These are phyloP conservation scores for Acholoe squamosa DNA, from an alignment of 2,888 invertebrate species.

Conservation along the genomic window DNA sequence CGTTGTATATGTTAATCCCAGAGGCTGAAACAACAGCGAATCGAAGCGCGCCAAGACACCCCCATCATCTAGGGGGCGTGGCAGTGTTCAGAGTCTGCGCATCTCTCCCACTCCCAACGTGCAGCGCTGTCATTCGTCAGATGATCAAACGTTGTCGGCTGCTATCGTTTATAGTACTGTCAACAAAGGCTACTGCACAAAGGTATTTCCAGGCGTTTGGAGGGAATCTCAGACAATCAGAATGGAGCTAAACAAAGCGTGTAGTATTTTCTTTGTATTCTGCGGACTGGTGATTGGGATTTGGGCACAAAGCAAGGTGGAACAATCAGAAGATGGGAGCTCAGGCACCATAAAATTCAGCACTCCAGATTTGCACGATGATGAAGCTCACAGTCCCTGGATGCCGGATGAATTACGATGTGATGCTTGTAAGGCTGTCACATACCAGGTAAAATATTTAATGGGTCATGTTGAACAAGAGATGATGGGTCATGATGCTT, in stretches of 20 bases:
- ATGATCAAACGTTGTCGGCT: background rate
- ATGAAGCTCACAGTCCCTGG: slow-evolving; percentile 79
- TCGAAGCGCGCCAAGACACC: slow-evolving; percentile 7
- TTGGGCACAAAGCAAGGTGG: slow-evolving; percentile 39
- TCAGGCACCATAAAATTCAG: slow-evolving; percentile 74
- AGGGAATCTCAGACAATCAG: background rate
- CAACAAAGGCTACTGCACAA: background rate
- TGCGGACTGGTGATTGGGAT: background rate
- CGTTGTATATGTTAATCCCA: slow-evolving; percentile 12
- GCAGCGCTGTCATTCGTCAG: background rate
- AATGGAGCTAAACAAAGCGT: background rate
- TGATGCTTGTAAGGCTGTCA: slow-evolving; percentile 81
- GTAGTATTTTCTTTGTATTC: background rate
- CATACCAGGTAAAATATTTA: slow-evolving; percentile 77
- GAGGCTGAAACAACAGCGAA: background rate
- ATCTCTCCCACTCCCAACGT: slow-evolving; percentile 29
- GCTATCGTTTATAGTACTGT: background rate
- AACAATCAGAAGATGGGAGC: slow-evolving; percentile 67
- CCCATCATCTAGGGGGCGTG: background rate
- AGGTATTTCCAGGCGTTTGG: background rate
- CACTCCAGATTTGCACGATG: slow-evolving; percentile 79
- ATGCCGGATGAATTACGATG: slow-evolving; percentile 81
- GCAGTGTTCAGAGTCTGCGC: background rate
- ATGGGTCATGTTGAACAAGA: background rate
- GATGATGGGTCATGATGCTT: no score